A percentile compares a stretch with the other conserved stretches of the same genome.
phyloP scores from a whole-genome alignment of 1,140 invertebrate genomes.

The Sycophaga agraensis region DNA sequence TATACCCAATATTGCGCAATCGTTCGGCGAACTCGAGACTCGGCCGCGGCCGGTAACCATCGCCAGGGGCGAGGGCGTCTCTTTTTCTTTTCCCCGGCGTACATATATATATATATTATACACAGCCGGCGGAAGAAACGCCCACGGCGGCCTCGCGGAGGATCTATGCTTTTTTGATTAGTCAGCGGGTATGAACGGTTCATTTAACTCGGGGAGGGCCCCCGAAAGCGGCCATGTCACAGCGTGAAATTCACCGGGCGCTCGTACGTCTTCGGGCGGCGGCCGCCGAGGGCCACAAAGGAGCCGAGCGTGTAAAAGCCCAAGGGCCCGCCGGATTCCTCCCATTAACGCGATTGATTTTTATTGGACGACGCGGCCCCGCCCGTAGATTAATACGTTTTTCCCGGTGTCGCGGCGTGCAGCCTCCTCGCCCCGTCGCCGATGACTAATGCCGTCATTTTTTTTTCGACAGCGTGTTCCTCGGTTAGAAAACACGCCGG shows the following conservation, averaged over 20 bases:
- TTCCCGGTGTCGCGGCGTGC: slow-evolving; percentile 22
- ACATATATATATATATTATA: no score
- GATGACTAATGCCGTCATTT: slow-evolving; percentile 30
- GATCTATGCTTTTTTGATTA: slow-evolving; percentile 27
- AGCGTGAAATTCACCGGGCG: slow-evolving; percentile 23
- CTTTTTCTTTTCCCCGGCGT: neutral
- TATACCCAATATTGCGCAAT: no score
- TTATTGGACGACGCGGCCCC: slow-evolving; percentile 22
- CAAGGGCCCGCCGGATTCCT: no score
- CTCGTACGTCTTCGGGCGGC: slow-evolving; percentile 14
- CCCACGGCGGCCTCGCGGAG: neutral
- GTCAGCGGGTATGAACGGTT: slow-evolving; percentile 31
- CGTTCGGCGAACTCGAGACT: no score
- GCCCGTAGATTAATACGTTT: slow-evolving; percentile 33
- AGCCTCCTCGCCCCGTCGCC: neutral
- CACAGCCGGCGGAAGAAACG: neutral
- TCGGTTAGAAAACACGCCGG: slow-evolving; percentile 27
- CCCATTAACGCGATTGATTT: slow-evolving; percentile 30
- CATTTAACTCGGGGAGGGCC: slow-evolving; percentile 27
- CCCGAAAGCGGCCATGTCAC: slow-evolving; percentile 25
- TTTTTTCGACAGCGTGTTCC: slow-evolving; percentile 30
- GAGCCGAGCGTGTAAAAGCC: slow-evolving; percentile 1
- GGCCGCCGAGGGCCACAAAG: neutral
- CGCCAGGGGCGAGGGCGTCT: neutral
- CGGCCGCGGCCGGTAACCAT: no score